These are phyloP conservation scores for Ornithoptera alexandrae DNA, from an alignment of 2,888 invertebrate species.

Conservation along the genomic window DNA sequence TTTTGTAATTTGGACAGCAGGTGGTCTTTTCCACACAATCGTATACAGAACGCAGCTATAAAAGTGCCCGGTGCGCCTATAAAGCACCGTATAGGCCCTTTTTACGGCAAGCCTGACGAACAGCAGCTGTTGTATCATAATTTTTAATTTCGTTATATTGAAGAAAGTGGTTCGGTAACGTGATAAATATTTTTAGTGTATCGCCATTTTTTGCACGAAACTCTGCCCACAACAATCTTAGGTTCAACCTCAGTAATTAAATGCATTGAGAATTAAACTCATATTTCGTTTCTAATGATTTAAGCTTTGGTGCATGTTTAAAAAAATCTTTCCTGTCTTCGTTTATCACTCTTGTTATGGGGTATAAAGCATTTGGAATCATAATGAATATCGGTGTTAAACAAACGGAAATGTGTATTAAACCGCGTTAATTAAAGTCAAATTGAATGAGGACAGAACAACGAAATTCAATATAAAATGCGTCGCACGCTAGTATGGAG, in stretches of 20 bases:
- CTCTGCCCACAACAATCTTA: not conserved
- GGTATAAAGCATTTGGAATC: not conserved
- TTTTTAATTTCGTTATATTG: not conserved
- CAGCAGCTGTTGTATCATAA: constrained; percentile 7
- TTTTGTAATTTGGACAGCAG: constrained; percentile 5
- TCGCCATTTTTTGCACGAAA: not conserved
- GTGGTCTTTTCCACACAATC: constrained; percentile 8
- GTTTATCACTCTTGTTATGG: not conserved
- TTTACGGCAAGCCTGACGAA: constrained; percentile 9
- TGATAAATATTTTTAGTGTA: not conserved
- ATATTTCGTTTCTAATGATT: not conserved
- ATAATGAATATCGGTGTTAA: not conserved
- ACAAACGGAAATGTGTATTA: not conserved
- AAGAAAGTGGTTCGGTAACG: not conserved
- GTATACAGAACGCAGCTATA: constrained; percentile 8
- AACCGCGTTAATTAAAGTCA: not conserved
- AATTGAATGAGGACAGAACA: not conserved
- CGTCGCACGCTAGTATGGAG: too few relatives aligned
- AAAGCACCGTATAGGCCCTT: constrained; percentile 1
- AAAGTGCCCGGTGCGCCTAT: constrained; percentile 1
- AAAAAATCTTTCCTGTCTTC: not conserved
- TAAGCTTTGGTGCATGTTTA: not conserved
- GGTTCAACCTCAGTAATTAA: not conserved
- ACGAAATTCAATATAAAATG: not conserved
- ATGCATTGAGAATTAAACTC: not conserved